Evolutionary conservation across 2,888 invertebrate genomes (phyloP).

Genomic region (Sycophila texana): DNA sequence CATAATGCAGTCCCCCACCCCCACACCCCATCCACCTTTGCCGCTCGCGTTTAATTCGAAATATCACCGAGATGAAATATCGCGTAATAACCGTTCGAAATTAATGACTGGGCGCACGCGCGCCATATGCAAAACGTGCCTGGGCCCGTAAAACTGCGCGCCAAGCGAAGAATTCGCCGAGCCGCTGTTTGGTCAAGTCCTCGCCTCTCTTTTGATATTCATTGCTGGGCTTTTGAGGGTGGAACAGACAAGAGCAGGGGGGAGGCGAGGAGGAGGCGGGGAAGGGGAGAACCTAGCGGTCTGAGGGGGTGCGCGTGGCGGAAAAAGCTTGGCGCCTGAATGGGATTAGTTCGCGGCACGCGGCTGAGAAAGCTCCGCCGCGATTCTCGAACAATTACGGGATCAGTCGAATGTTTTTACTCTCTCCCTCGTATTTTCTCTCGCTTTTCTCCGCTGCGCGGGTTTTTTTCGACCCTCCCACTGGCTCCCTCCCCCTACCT

Average conservation of each 20-base stretch:
- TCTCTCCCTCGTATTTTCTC: constrained; percentile 24
- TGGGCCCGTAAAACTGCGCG: constrained; percentile 20
- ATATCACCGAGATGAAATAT: constrained; percentile 47
- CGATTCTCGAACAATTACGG: constrained; percentile 43
- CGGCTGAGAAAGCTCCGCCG: constrained; percentile 17
- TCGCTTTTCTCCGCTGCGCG: neutral
- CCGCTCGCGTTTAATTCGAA: constrained; percentile 27
- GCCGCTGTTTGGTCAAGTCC: constrained; percentile 21
- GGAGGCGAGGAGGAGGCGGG: neutral
- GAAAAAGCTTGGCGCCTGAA: constrained; percentile 27
- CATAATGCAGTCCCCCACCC: neutral
- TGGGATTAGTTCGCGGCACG: constrained; percentile 39
- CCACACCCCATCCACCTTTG: neutral
- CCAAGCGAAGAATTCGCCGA: neutral
- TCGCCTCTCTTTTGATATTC: constrained; percentile 32
- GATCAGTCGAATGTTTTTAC: constrained; percentile 35
- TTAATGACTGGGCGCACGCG: constrained; percentile 63
- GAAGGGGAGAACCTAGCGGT: neutral
- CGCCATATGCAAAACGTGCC: constrained; percentile 21
- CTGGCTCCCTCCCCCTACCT: constrained; percentile 36
- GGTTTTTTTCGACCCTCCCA: neutral
- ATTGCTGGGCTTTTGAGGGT: constrained; percentile 15
- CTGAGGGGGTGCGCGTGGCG: neutral
- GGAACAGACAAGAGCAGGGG: neutral
- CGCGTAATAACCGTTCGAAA: constrained; percentile 65